phyloP scores from a whole-genome alignment of 2,113 vertebrate species.

The Scalopus aquaticus region DNA sequence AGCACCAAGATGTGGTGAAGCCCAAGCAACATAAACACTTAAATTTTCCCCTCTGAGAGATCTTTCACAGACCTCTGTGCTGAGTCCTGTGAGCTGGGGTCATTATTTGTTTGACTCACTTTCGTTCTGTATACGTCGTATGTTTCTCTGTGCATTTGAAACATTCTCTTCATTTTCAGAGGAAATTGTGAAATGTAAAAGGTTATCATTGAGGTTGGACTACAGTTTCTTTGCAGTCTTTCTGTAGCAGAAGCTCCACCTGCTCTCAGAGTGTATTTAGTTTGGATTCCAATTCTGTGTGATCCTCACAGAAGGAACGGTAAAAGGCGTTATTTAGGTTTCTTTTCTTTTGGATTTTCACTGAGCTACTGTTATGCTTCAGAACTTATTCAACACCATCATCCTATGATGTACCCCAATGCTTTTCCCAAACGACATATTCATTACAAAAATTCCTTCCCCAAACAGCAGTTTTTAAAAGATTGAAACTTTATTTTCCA shows the following conservation, averaged over 20 bases:
- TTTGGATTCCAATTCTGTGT: not conserved
- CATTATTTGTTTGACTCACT: constrained; percentile 24
- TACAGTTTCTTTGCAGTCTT: constrained; percentile 38
- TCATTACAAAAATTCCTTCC: not conserved
- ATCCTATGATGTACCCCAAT: not conserved
- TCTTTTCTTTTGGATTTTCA: not conserved
- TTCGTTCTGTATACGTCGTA: not conserved
- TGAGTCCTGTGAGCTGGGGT: not conserved
- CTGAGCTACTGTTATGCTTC: not conserved
- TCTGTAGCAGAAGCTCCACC: not conserved
- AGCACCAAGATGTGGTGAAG: constrained; percentile 47
- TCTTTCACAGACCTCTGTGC: constrained; percentile 2
- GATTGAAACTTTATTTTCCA: not conserved
- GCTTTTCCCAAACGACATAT: not conserved
- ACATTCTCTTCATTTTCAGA: constrained; percentile 35
- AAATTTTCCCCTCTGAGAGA: not conserved
- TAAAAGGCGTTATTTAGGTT: not conserved
- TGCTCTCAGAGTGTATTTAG: not conserved
- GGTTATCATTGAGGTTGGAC: constrained; percentile 9
- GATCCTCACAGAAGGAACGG: not conserved
- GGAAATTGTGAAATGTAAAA: constrained; percentile 15
- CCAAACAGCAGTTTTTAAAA: not conserved
- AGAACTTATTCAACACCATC: not conserved
- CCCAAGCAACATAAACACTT: not conserved
- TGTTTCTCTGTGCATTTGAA: constrained; percentile 45